Conservation (phyloP, 2,888 invertebrate species). For the Spisula solida region DNA sequence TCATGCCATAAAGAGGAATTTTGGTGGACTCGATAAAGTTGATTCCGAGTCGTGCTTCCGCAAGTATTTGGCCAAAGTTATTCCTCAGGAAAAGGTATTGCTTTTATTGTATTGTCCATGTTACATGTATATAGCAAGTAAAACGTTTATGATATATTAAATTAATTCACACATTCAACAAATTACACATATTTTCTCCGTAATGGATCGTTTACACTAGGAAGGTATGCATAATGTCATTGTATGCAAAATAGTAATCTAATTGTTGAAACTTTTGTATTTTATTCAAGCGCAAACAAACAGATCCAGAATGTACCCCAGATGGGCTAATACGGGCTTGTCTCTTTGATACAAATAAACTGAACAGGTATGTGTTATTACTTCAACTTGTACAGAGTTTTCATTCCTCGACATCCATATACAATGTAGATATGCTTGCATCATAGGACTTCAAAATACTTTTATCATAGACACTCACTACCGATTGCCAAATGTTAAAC, state of each 20-base stretch:
- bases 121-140: no score
- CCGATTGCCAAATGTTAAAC: no score
- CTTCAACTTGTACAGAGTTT: no score
- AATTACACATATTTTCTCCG: no score
- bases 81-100: constrained; percentile 12
- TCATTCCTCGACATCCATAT: no score
- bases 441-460: no score
- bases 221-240: no score
- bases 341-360: constrained; percentile 65
- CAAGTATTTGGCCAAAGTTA: constrained; percentile 38
- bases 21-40: constrained; percentile 82
- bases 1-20: constrained; percentile 81
- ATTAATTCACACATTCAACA: no score
- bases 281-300: constrained; percentile 11
- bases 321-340: constrained; percentile 80
- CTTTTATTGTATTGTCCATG: not conserved
- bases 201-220: no score
- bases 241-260: no score
- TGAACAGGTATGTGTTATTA: constrained; percentile 49
- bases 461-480: not conserved
- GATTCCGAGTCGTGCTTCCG: constrained; percentile 77
- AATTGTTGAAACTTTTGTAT: not conserved
- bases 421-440: not conserved
- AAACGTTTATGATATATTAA: no score
- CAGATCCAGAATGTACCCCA: constrained; percentile 79